Evolutionary conservation across 2,113 vertebrate genomes (phyloP), one percentile per base, ranked within the genome.

Genomic region (Cyprinodon brontotheroides): DNA sequence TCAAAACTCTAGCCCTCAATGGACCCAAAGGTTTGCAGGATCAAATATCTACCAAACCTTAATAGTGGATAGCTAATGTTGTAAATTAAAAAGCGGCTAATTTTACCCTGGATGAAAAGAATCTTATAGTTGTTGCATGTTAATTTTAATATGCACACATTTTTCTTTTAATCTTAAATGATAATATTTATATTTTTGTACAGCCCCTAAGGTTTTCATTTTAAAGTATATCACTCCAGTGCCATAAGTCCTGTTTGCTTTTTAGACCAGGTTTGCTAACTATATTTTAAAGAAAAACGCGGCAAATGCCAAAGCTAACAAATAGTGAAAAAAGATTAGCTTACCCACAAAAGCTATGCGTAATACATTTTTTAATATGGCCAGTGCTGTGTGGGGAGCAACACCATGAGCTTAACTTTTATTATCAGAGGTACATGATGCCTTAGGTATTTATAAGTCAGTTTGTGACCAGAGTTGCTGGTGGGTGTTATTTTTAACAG

Each of bases 271-370:
- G 65, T 59, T 63, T 11, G 20, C 62, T 37, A 86, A 67, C 40
- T n/a, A 37, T 13, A 38, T 1, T 38, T 15, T 45, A 40, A 61
- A 3, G n/a, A 61, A 45, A 8, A 14, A 20, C 29, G 17, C n/a
- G 3, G n/a, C 50, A 57, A 64, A 72, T 47, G 39, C 50, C 74
- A 53, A n/a, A 53, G 45, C 63, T 48, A 61, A 43, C 36, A 74
- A 75, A 83, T 41, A 70, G 63, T 45, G 65, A 74, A 84, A 75
- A 73, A 57, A 73, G 62, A 69, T 70, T 77, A 75, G 62, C 68
- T n/a, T n/a, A 60, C 50, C 63, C 74, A 61, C n/a, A n/a, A n/a
- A n/a, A n/a, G n/a, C n/a, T 77, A 76, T 78, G 20, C 14, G 43
- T 63, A 41, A n/a, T 39, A n/a, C n/a, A 57, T 75, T 75, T 60